phyloP scores from a whole-genome alignment of 2,888 invertebrate species.

The Diplazon laetatorius region DNA sequence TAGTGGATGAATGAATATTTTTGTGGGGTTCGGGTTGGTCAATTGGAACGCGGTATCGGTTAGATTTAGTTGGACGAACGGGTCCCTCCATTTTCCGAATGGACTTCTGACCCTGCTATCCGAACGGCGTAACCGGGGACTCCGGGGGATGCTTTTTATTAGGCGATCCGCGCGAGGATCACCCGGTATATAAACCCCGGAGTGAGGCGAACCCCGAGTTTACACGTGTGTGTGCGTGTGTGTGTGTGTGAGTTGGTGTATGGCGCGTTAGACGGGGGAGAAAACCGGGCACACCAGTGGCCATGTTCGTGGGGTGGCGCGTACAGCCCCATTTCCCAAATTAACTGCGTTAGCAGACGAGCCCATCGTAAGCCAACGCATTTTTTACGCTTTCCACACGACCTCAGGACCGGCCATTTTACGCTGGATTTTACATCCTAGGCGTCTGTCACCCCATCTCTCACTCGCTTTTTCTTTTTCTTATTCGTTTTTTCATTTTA shows the following conservation, averaged over 20 bases:
- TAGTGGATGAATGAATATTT: constrained; percentile 34
- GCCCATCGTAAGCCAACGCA: constrained; percentile 66
- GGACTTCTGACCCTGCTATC: constrained; percentile 82
- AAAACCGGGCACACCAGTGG: constrained; percentile 70
- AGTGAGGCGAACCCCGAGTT: constrained; percentile 40
- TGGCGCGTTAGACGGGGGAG: constrained; percentile 25
- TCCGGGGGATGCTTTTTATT: constrained; percentile 81
- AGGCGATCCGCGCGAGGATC: constrained; percentile 78
- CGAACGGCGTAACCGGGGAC: constrained; percentile 69
- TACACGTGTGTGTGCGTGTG: constrained; percentile 47
- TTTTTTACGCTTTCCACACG: constrained; percentile 77
- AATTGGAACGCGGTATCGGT: constrained; percentile 80
- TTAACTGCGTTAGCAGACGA: constrained; percentile 79
- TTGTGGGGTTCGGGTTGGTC: constrained; percentile 66
- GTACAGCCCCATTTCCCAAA: constrained; percentile 80
- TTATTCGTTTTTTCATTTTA: constrained; percentile 44
- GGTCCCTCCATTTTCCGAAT: constrained; percentile 82
- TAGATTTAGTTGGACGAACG: constrained; percentile 82
- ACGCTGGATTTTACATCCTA: constrained; percentile 73
- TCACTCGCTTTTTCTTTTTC: constrained; percentile 40
- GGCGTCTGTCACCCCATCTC: constrained; percentile 44
- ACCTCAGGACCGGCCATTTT: constrained; percentile 78
- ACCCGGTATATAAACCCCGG: constrained; percentile 69
- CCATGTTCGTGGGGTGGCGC: constrained; percentile 75
- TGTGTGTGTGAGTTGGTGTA: constrained; percentile 42